Conservation (phyloP, 2,113 vertebrate genomes). For the Hippocampus barbouri region DNA sequence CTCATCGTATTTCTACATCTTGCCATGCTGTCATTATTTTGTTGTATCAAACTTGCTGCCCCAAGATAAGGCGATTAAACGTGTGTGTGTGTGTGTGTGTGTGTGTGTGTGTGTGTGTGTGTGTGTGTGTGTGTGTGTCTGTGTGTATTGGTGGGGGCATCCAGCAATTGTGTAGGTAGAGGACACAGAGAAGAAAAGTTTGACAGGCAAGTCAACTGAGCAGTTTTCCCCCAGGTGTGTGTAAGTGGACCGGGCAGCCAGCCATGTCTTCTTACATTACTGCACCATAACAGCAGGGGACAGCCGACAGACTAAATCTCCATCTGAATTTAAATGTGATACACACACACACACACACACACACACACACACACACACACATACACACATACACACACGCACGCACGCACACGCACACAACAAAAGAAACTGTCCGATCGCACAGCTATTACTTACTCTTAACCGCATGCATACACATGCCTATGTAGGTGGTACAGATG, state of each 20-base stretch:
- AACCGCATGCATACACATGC: too few relatives aligned
- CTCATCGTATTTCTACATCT: slow-evolving; percentile 42
- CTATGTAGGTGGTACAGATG: too few relatives aligned
- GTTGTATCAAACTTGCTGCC: slow-evolving; percentile 43
- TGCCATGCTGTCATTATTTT: slow-evolving; percentile 23
- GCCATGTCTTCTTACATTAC: slow-evolving; percentile 70
- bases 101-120: background rate
- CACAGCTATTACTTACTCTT: too few relatives aligned
- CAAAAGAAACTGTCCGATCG: too few relatives aligned
- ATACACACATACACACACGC: slow-evolving; percentile 48
- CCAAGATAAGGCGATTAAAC: slow-evolving; percentile 57
- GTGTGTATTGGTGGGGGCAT: background rate
- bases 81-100: background rate
- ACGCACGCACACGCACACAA: too few relatives aligned
- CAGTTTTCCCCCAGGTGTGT: slow-evolving; percentile 66
- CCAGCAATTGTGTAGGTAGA: too few relatives aligned
- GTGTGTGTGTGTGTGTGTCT: too few relatives aligned
- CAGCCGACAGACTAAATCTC: slow-evolving; percentile 66
- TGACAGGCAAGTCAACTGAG: slow-evolving; percentile 57
- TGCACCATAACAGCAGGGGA: slow-evolving; percentile 66
- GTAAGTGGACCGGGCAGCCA: slow-evolving; percentile 66
- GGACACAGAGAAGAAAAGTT: slow-evolving; percentile 19
- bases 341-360: slow-evolving; percentile 61
- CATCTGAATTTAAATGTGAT: slow-evolving; percentile 78
- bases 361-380: slow-evolving; percentile 44